phyloP scores from a whole-genome alignment of 1,140 invertebrate genomes.

The Phenacoccus solenopsis region DNA sequence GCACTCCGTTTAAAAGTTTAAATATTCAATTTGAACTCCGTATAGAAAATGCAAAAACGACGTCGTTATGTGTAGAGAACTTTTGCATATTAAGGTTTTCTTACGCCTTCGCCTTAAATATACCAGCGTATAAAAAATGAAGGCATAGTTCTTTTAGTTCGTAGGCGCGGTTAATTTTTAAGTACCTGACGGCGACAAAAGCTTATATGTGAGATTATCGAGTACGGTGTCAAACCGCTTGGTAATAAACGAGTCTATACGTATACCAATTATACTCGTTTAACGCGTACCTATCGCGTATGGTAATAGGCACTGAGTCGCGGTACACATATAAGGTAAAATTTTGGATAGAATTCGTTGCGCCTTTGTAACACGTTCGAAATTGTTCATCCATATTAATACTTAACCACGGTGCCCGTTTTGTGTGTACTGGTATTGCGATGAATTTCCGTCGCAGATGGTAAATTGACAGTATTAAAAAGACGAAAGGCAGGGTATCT shows the following conservation, averaged over 20 bases:
- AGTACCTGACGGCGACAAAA: not conserved
- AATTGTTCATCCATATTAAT: conserved; percentile 1
- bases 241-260: no score
- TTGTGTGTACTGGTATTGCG: not conserved
- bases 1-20: not conserved
- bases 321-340: no score
- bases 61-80: no score
- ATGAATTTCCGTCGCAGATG: conserved; percentile 1
- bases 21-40: not conserved
- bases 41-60: not conserved
- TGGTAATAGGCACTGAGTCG: no score
- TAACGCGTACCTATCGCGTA: no score
- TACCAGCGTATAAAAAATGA: no score
- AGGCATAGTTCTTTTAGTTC: no score
- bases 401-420: not conserved
- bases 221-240: not conserved
- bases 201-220: not conserved
- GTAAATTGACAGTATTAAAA: not conserved
- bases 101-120: no score
- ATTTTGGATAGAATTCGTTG: no score
- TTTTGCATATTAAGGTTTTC: no score
- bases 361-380: no score
- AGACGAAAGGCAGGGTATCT: not conserved
- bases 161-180: not conserved
- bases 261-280: no score